These are phyloP conservation scores for Gambusia holbrooki DNA, from an alignment of 2,113 vertebrate species.

Conservation along the genomic window DNA sequence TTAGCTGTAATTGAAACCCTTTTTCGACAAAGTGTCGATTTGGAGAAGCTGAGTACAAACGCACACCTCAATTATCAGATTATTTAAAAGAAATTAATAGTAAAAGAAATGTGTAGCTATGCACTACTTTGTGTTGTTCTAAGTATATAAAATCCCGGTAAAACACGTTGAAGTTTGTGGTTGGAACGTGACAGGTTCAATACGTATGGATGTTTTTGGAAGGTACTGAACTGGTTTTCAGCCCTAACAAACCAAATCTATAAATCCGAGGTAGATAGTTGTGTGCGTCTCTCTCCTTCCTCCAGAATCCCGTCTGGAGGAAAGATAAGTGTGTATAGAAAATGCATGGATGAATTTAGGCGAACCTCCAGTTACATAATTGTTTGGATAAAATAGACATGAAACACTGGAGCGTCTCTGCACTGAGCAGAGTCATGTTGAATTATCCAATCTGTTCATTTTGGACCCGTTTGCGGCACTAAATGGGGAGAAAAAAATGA, in stretches of 20 bases:
- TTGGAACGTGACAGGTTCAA: neutral
- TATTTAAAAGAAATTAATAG: neutral
- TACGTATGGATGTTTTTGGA: neutral
- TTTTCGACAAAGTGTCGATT: too few relatives aligned
- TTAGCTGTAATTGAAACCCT: too few relatives aligned
- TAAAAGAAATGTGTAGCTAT: neutral
- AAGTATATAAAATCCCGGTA: neutral
- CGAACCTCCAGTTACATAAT: conserved; percentile 6
- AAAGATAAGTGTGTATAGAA: too few relatives aligned
- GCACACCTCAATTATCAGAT: neutral
- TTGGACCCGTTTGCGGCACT: conserved; percentile 9
- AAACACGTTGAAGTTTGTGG: neutral
- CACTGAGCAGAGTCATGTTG: conserved; percentile 19
- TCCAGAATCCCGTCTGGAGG: too few relatives aligned
- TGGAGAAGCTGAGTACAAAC: neutral
- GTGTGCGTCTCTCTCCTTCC: too few relatives aligned
- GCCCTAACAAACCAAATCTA: neutral
- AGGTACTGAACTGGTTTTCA: neutral
- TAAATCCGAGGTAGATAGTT: neutral
- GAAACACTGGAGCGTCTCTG: neutral
- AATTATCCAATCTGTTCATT: conserved; percentile 14
- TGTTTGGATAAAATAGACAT: neutral
- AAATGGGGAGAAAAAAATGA: conserved; percentile 1
- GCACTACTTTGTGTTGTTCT: neutral
- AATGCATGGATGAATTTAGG: neutral